These are phyloP conservation scores for Melitaea cinxia DNA, from an alignment of 1,140 invertebrate genomes.

Conservation along the genomic window DNA sequence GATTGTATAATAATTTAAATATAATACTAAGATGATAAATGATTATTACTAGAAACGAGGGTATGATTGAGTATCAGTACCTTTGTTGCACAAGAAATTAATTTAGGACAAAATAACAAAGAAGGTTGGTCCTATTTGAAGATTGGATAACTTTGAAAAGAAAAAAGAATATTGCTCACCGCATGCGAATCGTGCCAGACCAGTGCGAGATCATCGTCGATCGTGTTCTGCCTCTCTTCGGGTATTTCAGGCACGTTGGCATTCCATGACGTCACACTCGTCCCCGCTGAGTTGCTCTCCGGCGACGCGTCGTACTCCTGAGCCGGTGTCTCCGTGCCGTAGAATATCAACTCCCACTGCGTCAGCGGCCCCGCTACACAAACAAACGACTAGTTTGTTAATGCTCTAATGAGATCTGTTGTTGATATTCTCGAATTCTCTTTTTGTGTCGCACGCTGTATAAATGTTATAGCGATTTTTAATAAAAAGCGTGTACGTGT, in stretches of 20 bases:
- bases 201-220: conserved; percentile 62
- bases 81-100: no score
- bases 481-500: background rate
- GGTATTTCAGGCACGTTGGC: conserved; percentile 40
- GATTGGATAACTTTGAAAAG: background rate
- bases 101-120: no score
- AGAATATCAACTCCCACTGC: conserved; percentile 89
- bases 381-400: conserved; percentile 22
- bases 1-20: no score
- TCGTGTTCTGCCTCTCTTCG: conserved; percentile 57
- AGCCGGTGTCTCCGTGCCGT: conserved; percentile 87
- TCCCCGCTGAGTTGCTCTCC: conserved; percentile 49
- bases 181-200: conserved; percentile 69
- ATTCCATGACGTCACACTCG: conserved; percentile 41
- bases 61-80: no score
- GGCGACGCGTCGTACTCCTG: conserved; percentile 76
- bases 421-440: background rate
- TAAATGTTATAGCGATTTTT: conserved; percentile 3
- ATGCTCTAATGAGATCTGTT: conserved; percentile 15
- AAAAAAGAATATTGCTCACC: conserved; percentile 42
- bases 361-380: conserved; percentile 78
- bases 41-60: no score
- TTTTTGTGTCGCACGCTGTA: no score
- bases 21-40: no score
- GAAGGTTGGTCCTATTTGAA: no score